A percentile compares a stretch with the other conserved stretches of the same genome.
Evolutionary conservation across 2,797 vertebrate species (phyloP).

Genomic region (Galaxias olidus): DNA sequence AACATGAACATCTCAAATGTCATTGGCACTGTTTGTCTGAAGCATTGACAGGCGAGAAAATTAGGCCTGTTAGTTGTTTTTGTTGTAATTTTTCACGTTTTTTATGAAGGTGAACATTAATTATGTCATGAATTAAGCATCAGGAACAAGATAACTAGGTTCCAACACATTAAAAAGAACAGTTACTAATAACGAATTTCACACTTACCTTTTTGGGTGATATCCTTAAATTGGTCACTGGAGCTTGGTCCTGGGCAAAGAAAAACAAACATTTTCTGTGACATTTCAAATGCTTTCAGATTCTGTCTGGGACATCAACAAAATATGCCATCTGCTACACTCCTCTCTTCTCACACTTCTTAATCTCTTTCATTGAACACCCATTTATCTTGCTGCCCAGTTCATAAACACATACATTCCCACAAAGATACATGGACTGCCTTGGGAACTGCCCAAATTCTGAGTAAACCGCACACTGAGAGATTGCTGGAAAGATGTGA

Average conservation of each 20-base stretch:
- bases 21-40: conserved; percentile 63
- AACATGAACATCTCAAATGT: conserved; percentile 68
- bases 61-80: conserved; percentile 36
- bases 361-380: not conserved
- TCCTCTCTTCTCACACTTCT: conserved; percentile 11
- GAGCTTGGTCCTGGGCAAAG: conserved; percentile 81
- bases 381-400: not conserved
- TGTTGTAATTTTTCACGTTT: conserved; percentile 27
- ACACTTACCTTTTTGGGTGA: conserved; percentile 94
- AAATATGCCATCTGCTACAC: too few species aligned
- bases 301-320: too few species aligned
- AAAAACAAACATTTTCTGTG: conserved; percentile 13
- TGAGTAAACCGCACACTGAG: too few species aligned
- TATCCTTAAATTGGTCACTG: conserved; percentile 92
- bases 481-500: too few species aligned
- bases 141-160: not conserved
- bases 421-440: not conserved
- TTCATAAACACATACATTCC: not conserved
- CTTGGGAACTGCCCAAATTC: too few species aligned
- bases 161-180: conserved; percentile 34
- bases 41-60: conserved; percentile 62
- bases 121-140: conserved; percentile 13
- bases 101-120: conserved; percentile 15
- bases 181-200: not conserved
- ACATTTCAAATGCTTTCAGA: conserved; percentile 6